Conservation (phyloP, 2,113 vertebrate species). For the Channa argus region DNA sequence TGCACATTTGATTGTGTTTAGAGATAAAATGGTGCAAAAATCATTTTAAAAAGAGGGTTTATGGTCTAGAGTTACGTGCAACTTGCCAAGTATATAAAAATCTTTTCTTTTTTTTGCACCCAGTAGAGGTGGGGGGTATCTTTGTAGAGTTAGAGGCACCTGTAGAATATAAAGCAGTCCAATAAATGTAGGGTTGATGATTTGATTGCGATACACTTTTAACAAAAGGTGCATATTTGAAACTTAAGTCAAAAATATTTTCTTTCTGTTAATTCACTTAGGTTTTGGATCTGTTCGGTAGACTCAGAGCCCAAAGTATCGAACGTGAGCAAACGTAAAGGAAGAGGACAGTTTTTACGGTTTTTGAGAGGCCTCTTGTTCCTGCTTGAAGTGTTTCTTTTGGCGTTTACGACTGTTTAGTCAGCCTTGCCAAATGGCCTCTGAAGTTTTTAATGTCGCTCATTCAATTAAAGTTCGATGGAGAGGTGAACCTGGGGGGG, state of each 20-base stretch:
- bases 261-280: neutral
- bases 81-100: too few relatives aligned
- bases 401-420: slow-evolving; percentile 78
- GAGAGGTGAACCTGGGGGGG: slow-evolving; percentile 73
- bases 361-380: slow-evolving; percentile 17
- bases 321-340: slow-evolving; percentile 15
- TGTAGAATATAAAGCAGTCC: too few relatives aligned
- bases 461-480: slow-evolving; percentile 82
- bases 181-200: too few relatives aligned
- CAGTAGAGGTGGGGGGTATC: too few relatives aligned
- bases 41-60: too few relatives aligned
- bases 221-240: neutral
- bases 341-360: slow-evolving; percentile 48
- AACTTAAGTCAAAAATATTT: neutral
- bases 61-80: too few relatives aligned
- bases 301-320: neutral
- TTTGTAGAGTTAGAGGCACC: too few relatives aligned
- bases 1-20: too few relatives aligned
- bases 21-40: too few relatives aligned
- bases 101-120: too few relatives aligned
- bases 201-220: neutral
- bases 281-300: neutral
- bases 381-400: slow-evolving; percentile 62
- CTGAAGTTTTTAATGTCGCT: slow-evolving; percentile 81
- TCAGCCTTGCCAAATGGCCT: slow-evolving; percentile 79